Evolutionary conservation across 1,140 invertebrate species (phyloP), one percentile per base, ranked within the genome.

Genomic region (Hyposmocoma kahamanoa): DNA sequence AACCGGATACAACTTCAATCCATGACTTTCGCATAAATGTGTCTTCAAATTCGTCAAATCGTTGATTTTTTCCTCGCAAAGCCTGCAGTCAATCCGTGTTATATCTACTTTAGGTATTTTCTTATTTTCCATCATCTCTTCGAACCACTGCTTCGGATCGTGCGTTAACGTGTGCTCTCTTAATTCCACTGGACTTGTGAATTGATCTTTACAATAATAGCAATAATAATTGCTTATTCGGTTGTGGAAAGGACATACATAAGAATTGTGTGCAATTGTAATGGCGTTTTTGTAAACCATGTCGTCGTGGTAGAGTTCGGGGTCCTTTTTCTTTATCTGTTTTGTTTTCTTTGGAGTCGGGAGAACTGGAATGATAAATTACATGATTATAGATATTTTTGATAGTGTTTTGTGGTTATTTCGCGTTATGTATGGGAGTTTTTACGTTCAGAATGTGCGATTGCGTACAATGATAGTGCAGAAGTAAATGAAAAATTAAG

Each of bases 61-160:
- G 24, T 78, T 67, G 42, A 84, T 82, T 65, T 78, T 82, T 11
- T 66, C 58, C 0, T 46, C 20, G 32, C 81, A 82, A 3, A 84
- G 45, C 34, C 78, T 22, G 46, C 78, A 84, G 60, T 84, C 78
- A 46, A 84, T 72, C 58, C 73, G 61, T 0, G 76, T 78, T 5
- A 82, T 74, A 48, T 84, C 80, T n/a, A 84, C 72, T 72, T 82
- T 81, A 0, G 78, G 74, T 46, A 77, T 67, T 41, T 84, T 82
- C 13, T 69, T 80, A 28, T 74, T 68, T 34, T 80, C 76, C 45
- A 72, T 74, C 8, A 72, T 72, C 8, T 50, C 61, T 34, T 75
- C 67, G 53, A 82, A 84, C 8, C 63, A 42, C 42, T 71, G 47
- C 8, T 59, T 65, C 0, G 80, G 80, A 3, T 79, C 59, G 44